Base-by-base conservation (phyloP, 2,113 vertebrate species). In the Indicator maculatus region DNA sequence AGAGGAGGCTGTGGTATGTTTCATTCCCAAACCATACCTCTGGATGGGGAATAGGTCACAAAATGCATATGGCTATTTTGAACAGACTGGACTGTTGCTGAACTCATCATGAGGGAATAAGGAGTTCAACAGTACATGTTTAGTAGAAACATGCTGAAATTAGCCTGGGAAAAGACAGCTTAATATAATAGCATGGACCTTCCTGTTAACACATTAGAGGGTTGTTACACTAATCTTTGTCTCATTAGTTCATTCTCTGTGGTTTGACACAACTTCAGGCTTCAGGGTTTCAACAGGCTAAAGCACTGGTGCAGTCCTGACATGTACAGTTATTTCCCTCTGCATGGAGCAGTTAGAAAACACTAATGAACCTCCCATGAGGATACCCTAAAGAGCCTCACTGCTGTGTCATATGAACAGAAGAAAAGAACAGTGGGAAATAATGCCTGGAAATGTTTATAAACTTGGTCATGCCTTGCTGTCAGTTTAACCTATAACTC, bases 331-430 rank as follows among this genome's bases (percentile, higher is more conserved):
- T 50, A 89, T 83, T 85, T 85, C 89, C 64, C 73, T 61, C 81
- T 84, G 30, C 45, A 55, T 38, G 24, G 45, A 94, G 39, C 38
- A 93, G 89, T 95, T 89, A 94, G 59, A 70, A 93, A 91, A 87
- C 53, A 65, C 26, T 90, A 92, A 93, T 70, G 33, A 94, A 59
- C 19, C 55, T 80, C 60, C 74, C 77, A 66, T 31, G 63, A 91
- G 89, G 50, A 79, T 67, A 30, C 45, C 59, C 59, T 76, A n/a
- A 86, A 84, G 41, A 87, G 44, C 39, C 85, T 69, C 63, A 66
- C 59, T 85, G 55, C 45, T 41, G 45, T 79, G 63, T 84, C 74
- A 13, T 63, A 87, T 13, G 74, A 84, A 55, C 39, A 73, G 16
- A 63, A 90, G 53, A 45, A 93, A 84, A 85, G 55, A 72, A 79